phyloP scores from a whole-genome alignment of 2,797 vertebrate species.

The Pseudomugil tenellus region DNA sequence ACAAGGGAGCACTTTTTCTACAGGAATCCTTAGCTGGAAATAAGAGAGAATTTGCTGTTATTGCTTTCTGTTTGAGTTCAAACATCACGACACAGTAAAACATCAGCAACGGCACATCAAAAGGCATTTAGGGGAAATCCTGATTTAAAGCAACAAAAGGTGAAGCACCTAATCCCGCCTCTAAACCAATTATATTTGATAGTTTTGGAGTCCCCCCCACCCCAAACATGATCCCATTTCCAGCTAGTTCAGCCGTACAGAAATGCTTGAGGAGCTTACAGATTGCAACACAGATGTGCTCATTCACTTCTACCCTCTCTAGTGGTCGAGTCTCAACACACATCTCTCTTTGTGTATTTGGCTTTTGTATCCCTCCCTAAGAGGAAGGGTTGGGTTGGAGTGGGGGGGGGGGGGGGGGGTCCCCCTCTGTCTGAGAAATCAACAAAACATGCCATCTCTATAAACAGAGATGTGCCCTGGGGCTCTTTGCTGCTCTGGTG shows the following conservation, averaged over 20 bases:
- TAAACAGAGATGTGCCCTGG: constrained; percentile 51
- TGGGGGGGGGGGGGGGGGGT: constrained; percentile 25
- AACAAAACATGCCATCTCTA: constrained; percentile 60
- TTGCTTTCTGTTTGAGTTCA: constrained; percentile 81
- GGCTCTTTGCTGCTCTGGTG: constrained; percentile 51
- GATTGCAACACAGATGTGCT: constrained; percentile 62
- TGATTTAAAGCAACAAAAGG: constrained; percentile 49
- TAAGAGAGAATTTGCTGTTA: constrained; percentile 91
- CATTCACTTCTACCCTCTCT: constrained; percentile 28
- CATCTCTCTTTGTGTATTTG: constrained; percentile 47
- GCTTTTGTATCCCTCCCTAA: constrained; percentile 48
- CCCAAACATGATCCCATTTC: constrained; percentile 37
- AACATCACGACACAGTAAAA: constrained; percentile 64
- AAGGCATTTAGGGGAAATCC: constrained; percentile 32
- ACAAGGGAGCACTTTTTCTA: constrained; percentile 87
- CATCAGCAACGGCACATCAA: constrained; percentile 55
- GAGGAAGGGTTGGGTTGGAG: too few relatives aligned
- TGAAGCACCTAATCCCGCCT: too few relatives aligned
- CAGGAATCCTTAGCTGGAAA: constrained; percentile 98
- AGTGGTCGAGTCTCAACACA: constrained; percentile 37
- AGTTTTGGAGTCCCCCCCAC: constrained; percentile 13
- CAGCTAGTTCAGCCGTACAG: constrained; percentile 32
- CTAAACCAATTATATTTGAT: neutral
- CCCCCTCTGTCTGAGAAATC: constrained; percentile 55
- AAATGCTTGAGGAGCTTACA: constrained; percentile 51